These are phyloP conservation scores for Drosophila kambysellisi DNA, from an alignment of 2,888 invertebrate genomes.

Conservation along the genomic window DNA sequence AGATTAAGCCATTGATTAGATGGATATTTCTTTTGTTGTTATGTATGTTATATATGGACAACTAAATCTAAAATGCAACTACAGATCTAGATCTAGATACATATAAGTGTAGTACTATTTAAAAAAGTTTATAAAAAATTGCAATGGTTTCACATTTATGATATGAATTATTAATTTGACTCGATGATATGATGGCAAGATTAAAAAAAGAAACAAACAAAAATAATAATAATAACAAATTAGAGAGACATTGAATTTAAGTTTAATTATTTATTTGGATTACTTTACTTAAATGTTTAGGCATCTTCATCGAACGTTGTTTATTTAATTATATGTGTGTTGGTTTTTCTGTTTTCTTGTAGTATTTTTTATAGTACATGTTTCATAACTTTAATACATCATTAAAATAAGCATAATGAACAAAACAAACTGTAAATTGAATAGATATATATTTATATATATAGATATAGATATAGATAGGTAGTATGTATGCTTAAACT, in stretches of 20 bases:
- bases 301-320: constrained; percentile 66
- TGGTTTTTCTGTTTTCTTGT: constrained; percentile 38
- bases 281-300: constrained; percentile 62
- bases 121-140: constrained; percentile 23
- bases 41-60: constrained; percentile 7
- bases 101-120: constrained; percentile 9
- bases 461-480: neutral
- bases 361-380: constrained; percentile 70
- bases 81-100: constrained; percentile 26
- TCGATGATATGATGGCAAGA: constrained; percentile 44
- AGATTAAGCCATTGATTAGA: constrained; percentile 53
- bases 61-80: constrained; percentile 44
- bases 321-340: constrained; percentile 48
- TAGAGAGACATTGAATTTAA: constrained; percentile 47
- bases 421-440: constrained; percentile 76
- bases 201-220: neutral
- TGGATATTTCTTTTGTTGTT: constrained; percentile 3
- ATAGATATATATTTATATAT: constrained; percentile 1
- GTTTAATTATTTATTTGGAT: constrained; percentile 73
- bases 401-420: constrained; percentile 77
- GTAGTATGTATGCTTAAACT: constrained; percentile 50
- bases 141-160: constrained; percentile 30
- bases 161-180: constrained; percentile 54
- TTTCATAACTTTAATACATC: constrained; percentile 79
- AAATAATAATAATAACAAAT: neutral